Base-by-base conservation (phyloP, 2,113 vertebrate genomes). In the Pimephales promelas region DNA sequence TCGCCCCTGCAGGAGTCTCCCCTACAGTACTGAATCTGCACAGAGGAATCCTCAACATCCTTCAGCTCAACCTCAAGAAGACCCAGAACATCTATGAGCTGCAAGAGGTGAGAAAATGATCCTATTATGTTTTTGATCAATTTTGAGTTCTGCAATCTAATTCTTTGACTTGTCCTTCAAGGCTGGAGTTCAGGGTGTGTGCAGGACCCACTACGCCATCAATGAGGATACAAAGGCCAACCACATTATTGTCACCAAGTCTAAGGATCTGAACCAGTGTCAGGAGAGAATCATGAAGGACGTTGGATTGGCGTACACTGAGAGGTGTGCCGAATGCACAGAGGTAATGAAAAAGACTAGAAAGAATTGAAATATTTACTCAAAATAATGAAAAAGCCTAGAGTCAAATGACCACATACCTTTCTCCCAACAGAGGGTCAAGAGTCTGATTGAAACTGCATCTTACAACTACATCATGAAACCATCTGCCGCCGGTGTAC, bases 101-200 rank as follows among this genome's bases (percentile, higher is more conserved):
- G 80, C 94, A 95, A 86, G 96, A 96, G 93, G 95, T 95, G 85
- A 85, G 87, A 83, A 26, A 79, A 89, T 76, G 85, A 83, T 66
- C 6, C 26, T 1, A 3, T 16, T 0, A 57, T 0, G 1, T 82
- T 18, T 28, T 64, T 5, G 7, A 61, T 31, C 36, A 13, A 49
- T 4, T 9, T 82, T 40, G 74, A 83, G 70, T 64, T 34, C 10
- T 81, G 16, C 22, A 2, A 74, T 68, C 5, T 13, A 1, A 8
- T 83, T n/a, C 20, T 89, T 26, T 62, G 6, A 31, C 82, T 28
- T 28, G 0, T 77, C 11, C 5, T 75, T 31, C 3, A 81, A 97
- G 96, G 91, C 89, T 59, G 95, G 95, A 87, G 88, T 92, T 90
- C 94, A 94, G 86, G 96, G 97, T 61, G 90, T 96, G 71, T 98